phyloP scores from a whole-genome alignment of 2,888 invertebrate genomes.

The Steromphala cineraria region DNA sequence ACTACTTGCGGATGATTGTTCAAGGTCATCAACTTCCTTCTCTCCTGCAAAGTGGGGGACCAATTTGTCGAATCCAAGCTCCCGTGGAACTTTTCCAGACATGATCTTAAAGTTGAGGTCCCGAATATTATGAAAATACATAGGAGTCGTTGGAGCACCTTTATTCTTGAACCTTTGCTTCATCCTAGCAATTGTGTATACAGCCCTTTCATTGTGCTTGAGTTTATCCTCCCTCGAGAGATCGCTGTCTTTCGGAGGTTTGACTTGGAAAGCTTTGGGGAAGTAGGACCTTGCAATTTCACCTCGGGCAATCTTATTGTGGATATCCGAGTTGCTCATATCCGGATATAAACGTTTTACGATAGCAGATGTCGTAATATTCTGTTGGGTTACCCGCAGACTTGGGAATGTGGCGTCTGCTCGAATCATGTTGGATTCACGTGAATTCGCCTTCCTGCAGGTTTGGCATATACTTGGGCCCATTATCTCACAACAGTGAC shows the following conservation, averaged over 20 bases:
- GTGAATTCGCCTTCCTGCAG: conserved; percentile 54
- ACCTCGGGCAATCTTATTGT: conserved; percentile 60
- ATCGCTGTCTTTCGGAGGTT: not conserved
- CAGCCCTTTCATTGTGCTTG: conserved; percentile 18
- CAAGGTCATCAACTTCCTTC: conserved; percentile 41
- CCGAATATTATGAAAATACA: conserved; percentile 61
- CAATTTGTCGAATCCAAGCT: conserved; percentile 30
- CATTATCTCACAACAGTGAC: conserved; percentile 56
- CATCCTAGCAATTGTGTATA: not conserved
- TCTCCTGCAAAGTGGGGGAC: not conserved
- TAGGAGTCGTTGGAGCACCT: conserved; percentile 30
- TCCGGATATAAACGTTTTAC: conserved; percentile 57
- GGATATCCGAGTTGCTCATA: conserved; percentile 56
- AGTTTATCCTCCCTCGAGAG: not conserved
- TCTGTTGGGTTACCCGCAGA: conserved; percentile 57
- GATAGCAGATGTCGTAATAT: conserved; percentile 57
- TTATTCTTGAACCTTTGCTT: conserved; percentile 32
- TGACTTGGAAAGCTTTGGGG: conserved; percentile 29
- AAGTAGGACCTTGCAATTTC: conserved; percentile 53
- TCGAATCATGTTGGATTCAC: conserved; percentile 43
- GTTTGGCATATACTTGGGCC: conserved; percentile 65
- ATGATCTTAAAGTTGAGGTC: conserved; percentile 63
- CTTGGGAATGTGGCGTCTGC: conserved; percentile 53
- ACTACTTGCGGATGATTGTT: conserved; percentile 30
- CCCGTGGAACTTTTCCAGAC: conserved; percentile 47